These are phyloP conservation scores for Drosophila nebulosa DNA, from an alignment of 1,140 invertebrate genomes.

Conservation along the genomic window DNA sequence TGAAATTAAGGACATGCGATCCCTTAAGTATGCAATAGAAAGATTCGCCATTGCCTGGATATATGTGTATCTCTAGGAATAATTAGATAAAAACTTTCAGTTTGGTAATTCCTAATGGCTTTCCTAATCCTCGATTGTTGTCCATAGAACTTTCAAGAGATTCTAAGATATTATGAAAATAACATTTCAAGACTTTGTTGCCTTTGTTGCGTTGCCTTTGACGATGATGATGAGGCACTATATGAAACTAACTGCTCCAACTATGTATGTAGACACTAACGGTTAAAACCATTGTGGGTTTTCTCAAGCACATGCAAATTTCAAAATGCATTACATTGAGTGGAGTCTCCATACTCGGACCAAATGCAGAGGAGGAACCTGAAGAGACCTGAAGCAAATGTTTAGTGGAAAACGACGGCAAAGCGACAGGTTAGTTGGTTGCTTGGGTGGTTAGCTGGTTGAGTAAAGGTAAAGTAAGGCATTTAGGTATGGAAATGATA, in stretches of 20 bases:
- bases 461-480: constrained; percentile 2
- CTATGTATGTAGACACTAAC: constrained; percentile 71
- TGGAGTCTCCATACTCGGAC: constrained; percentile 40
- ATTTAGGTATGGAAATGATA: constrained; percentile 47
- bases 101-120: no score
- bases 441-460: constrained; percentile 5
- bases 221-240: constrained; percentile 30
- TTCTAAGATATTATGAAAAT: background rate
- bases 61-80: no score
- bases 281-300: constrained; percentile 38
- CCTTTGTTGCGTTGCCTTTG: no score
- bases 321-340: constrained; percentile 72
- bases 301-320: constrained; percentile 62
- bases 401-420: no score
- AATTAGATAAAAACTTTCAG: no score
- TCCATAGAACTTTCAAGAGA: no score
- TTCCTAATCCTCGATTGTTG: no score
- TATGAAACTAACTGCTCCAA: constrained; percentile 39
- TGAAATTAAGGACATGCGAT: no score
- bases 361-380: background rate
- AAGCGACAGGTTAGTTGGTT: background rate
- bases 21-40: no score
- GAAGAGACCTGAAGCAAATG: background rate
- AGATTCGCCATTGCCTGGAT: no score
- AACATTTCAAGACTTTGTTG: background rate